Base-by-base conservation (phyloP, 2,797 vertebrate species). In the Gastrophryne carolinensis region DNA sequence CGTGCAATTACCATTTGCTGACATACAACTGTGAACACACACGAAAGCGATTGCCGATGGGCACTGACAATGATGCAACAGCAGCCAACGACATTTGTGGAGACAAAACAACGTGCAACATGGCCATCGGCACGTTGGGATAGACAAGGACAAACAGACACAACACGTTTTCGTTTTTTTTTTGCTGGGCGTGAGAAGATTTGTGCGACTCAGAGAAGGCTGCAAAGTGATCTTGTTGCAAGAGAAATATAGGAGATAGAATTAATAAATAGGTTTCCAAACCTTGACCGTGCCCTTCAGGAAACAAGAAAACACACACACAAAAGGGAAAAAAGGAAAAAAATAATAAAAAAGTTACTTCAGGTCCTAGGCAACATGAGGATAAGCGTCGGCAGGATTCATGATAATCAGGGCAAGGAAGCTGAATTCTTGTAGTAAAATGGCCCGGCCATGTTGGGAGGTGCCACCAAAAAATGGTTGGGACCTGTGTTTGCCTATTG, bases 231-330 rank as follows among this genome's bases (percentile, higher is more conserved):
- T 39, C 13, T 66, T 53, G 64, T 15, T 53, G 6, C 26, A 67
- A 17, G 54, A 86, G 80, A 82, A 58, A 81, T 79, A 86, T 79
- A 68, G 53, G 86, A 81, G 82, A 49, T 15, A 35, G 82, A 56
- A 82, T 58, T 80, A 83, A 85, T 79, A 81, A 68, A 73, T 69
- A 80, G 86, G 66, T 56, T 87, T 90, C 84, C 96, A 95, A 97
- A 98, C 97, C 97, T 98, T 95, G 82, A 95, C 92, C 35, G 92
- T 92, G 84, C 92, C 94, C 96, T 98, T 93, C 84, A 84, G 87
- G 90, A 89, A 77, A 90, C 82, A 89, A 88, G 84, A 89, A 87
- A 90, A 19, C 77, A 87, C 79, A 86, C 79, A 83, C 70, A 80
- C 80, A 65, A 81, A 83, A 60, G 82, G 83, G 70, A 85, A 35